Evolutionary conservation across 2,113 vertebrate species (phyloP).

Genomic region (Axis porcinus): DNA sequence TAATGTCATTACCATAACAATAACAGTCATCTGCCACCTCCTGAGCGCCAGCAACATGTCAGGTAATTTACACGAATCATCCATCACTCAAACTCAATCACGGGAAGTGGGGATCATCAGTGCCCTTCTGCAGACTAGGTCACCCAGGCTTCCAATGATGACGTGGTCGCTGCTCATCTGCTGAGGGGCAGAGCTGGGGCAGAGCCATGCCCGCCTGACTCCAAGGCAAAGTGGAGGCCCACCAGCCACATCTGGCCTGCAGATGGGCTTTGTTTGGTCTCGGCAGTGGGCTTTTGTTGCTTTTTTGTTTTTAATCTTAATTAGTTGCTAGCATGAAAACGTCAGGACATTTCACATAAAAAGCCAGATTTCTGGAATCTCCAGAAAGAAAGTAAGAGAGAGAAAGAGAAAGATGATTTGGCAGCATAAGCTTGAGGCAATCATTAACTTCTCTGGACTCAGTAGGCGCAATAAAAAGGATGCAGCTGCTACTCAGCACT

Average conservation of each 20-base stretch:
- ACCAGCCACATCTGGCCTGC: conserved; percentile 1
- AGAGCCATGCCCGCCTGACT: neutral
- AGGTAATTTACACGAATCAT: neutral
- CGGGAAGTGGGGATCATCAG: neutral
- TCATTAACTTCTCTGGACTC: neutral
- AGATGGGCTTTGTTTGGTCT: conserved; percentile 11
- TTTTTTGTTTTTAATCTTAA: conserved; percentile 2
- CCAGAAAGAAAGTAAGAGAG: neutral
- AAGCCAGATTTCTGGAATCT: neutral
- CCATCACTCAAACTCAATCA: neutral
- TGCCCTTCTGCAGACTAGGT: neutral
- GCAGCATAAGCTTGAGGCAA: neutral
- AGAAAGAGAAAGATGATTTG: neutral
- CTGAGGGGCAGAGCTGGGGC: neutral
- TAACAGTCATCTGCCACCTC: neutral
- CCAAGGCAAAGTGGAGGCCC: neutral
- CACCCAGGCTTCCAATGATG: neutral
- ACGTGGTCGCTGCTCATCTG: neutral
- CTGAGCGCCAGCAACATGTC: neutral
- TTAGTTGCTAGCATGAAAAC: conserved; percentile 35
- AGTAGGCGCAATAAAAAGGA: neutral
- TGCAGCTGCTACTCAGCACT: neutral
- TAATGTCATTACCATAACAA: neutral
- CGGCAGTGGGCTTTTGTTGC: neutral
- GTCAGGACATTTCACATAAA: neutral